Base-by-base conservation (phyloP, 2,797 vertebrate genomes). In the Acipenser oxyrinchus region DNA sequence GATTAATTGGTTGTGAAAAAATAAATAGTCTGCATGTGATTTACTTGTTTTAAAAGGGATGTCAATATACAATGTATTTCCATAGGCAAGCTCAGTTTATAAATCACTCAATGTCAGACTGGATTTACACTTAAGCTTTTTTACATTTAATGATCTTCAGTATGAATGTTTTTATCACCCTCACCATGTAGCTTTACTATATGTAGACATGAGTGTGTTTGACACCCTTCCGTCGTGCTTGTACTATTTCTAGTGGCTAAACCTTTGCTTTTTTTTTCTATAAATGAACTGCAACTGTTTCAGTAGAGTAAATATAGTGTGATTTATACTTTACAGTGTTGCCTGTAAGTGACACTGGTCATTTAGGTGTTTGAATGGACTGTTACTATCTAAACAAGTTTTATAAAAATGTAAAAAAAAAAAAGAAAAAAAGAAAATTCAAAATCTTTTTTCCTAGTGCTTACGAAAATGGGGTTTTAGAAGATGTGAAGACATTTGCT, bases 401-500 rank as follows among this genome's bases (percentile, higher is more conserved):
- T 61, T 78, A 71, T 76, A 15, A 11, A 18, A 63, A 6, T 48
- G 66, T 23, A 13, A 12, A 10, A 1, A 51, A 1, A 9, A 0
- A 53, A 5, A 7, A 1, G 4, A 12, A 13, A 8, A 61, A 37
- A 37, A 61, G 48, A n/a, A 65, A 51, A 74, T 74, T 18, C 9
- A 48, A 18, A 10, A 48, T 62, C 10, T 62, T 48, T n/a, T 60
- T 11, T 71, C 52, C 62, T 73, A 99, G 96, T 98, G 96, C 85
- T 88, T 99, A 51, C 93, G 95, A 71, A 98, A 98, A 68, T 99
- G 96, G 96, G 96, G 96, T 50, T 99, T 98, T 74, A 93, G 96
- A 80, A 86, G 96, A 71, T 98, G 95, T 73, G 96, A 99, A 81
- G 96, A 99, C 73, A 98, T 99, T 73, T 99, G 96, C 75, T 99